phyloP scores from a whole-genome alignment of 2,888 invertebrate species.

The Cetonia aurata region DNA sequence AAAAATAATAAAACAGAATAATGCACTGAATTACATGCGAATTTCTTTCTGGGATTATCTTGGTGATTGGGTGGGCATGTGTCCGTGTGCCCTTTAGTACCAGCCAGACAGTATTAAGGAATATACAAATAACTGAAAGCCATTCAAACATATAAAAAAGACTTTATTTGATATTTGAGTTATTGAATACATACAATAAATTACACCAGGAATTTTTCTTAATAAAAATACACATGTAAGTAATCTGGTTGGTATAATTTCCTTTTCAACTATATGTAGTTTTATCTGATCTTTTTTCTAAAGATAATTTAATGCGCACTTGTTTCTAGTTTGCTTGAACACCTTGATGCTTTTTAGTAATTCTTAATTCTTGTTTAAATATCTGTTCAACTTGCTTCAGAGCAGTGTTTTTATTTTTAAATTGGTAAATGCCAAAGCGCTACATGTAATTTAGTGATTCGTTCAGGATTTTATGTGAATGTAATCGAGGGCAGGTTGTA shows the following conservation, averaged over 20 bases:
- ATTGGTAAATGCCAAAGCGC: constrained; percentile 16
- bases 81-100: no score
- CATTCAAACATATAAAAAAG: constrained; percentile 33
- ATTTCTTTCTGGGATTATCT: no score
- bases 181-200: constrained; percentile 42
- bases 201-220: constrained; percentile 41
- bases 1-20: no score
- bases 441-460: constrained; percentile 3
- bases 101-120: no score
- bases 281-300: constrained; percentile 14
- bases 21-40: no score
- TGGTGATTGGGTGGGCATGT: no score
- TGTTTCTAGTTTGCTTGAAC: constrained; percentile 35
- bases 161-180: constrained; percentile 38
- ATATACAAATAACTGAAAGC: not conserved
- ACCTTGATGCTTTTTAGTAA: constrained; percentile 24
- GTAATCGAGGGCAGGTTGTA: constrained; percentile 35
- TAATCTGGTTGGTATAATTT: constrained; percentile 37
- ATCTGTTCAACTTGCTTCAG: constrained; percentile 1
- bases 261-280: constrained; percentile 24
- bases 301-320: constrained; percentile 38
- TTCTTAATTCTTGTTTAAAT: constrained; percentile 1
- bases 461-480: constrained; percentile 3
- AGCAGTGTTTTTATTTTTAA: constrained; percentile 21
- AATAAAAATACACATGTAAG: constrained; percentile 41